These are phyloP conservation scores for Neotoxoptera formosana DNA, from an alignment of 1,140 invertebrate species.

Conservation along the genomic window DNA sequence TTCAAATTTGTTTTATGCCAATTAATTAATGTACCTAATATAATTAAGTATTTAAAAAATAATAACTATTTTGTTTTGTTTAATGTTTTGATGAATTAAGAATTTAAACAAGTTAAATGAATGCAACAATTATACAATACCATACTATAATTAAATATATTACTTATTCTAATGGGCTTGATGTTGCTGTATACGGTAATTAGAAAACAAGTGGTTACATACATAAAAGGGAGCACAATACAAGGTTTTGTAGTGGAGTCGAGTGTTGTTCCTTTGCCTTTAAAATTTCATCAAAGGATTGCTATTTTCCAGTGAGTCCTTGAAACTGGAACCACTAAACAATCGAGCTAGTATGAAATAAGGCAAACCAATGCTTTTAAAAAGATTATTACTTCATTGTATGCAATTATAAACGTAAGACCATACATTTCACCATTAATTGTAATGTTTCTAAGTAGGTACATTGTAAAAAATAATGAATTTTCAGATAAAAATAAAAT, in stretches of 20 bases:
- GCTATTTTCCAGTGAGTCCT: not conserved
- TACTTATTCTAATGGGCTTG: not conserved
- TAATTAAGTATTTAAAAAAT: not conserved
- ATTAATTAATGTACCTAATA: not conserved
- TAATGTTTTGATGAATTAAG: not conserved
- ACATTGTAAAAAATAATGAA: not conserved
- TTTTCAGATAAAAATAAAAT: not conserved
- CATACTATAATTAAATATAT: not conserved
- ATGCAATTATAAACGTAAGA: not conserved
- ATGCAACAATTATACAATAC: not conserved
- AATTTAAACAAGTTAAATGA: not conserved
- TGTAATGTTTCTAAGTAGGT: not conserved
- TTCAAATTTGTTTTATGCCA: not conserved
- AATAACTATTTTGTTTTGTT: not conserved
- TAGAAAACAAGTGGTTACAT: constrained; percentile 30
- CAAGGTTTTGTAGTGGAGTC: not conserved
- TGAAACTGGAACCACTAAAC: not conserved
- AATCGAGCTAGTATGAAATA: not conserved
- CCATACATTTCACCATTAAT: not conserved
- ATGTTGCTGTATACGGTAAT: not conserved
- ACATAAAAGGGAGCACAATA: not conserved
- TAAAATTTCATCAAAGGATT: constrained; percentile 12
- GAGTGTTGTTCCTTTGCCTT: constrained; percentile 7
- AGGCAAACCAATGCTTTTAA: not conserved
- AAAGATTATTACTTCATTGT: not conserved